phyloP scores from a whole-genome alignment of 2,797 vertebrate genomes.

The Aplochiton taeniatus region DNA sequence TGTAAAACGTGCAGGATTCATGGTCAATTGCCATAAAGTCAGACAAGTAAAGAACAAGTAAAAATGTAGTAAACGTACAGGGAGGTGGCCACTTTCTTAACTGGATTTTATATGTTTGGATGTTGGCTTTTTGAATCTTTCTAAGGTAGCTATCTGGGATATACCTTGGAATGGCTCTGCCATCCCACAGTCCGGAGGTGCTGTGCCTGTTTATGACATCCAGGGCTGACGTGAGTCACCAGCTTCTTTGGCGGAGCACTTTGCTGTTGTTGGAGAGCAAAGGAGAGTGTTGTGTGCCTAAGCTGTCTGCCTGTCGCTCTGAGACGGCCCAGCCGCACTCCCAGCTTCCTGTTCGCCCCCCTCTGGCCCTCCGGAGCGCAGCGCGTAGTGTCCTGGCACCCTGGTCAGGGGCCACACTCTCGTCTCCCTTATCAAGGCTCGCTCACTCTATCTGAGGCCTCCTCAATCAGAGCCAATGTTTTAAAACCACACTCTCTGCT shows the following conservation, averaged over 20 bases:
- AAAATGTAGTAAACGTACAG: too few species aligned
- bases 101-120: too few species aligned
- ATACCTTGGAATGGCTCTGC: too few species aligned
- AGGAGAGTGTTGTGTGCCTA: constrained; percentile 36
- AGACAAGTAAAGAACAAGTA: too few species aligned
- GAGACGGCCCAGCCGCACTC: constrained; percentile 56
- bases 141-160: too few species aligned
- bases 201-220: constrained; percentile 47
- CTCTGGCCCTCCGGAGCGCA: constrained; percentile 37
- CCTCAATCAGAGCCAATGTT: constrained; percentile 56
- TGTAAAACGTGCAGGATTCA: too few species aligned
- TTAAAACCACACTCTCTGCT: constrained; percentile 57
- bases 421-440: constrained; percentile 52
- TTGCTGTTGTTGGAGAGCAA: constrained; percentile 44
- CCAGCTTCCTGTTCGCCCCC: constrained; percentile 60
- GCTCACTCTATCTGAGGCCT: constrained; percentile 59
- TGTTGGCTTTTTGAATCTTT: too few species aligned
- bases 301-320: constrained; percentile 54
- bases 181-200: neutral
- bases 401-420: constrained; percentile 40
- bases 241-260: constrained; percentile 32
- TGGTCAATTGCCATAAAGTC: too few species aligned
- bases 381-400: constrained; percentile 54
- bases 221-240: constrained; percentile 37
- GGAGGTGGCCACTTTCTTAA: too few species aligned